A percentile compares a stretch with the other conserved stretches of the same genome.
These are phyloP conservation scores for Sceloporus undulatus DNA, from an alignment of 2,113 vertebrate genomes.

Conservation along the genomic window DNA sequence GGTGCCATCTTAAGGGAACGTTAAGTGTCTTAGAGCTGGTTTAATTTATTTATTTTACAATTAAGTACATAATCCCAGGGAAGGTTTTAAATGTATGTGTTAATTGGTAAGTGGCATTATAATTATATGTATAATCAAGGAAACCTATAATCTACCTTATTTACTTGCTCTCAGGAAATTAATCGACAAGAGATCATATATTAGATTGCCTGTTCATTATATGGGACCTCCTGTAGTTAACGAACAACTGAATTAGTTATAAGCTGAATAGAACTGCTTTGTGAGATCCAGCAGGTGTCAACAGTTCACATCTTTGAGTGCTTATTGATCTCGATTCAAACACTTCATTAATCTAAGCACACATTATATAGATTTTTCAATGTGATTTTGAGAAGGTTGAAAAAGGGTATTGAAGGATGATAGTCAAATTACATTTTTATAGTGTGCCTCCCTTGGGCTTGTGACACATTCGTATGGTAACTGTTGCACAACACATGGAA, in stretches of 20 bases:
- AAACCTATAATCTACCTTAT: conserved; percentile 82
- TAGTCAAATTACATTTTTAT: conserved; percentile 83
- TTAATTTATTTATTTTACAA: conserved; percentile 72
- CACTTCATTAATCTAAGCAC: conserved; percentile 88
- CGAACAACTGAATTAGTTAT: conserved; percentile 74
- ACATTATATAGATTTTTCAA: conserved; percentile 86
- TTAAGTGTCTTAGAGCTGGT: conserved; percentile 68
- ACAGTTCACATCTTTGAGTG: conserved; percentile 79
- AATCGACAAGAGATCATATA: conserved; percentile 79
- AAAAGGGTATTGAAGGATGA: conserved; percentile 86
- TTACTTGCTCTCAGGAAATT: conserved; percentile 83
- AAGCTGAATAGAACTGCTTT: conserved; percentile 73
- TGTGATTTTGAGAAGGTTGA: conserved; percentile 82
- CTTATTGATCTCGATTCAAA: conserved; percentile 84
- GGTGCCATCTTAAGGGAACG: conserved; percentile 57
- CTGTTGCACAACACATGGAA: conserved; percentile 28
- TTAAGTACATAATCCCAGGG: conserved; percentile 79
- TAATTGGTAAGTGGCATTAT: conserved; percentile 84
- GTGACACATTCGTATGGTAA: conserved; percentile 48
- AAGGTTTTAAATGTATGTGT: conserved; percentile 80
- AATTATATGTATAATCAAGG: conserved; percentile 83
- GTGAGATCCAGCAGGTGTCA: conserved; percentile 81
- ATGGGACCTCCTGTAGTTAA: conserved; percentile 79
- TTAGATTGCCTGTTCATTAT: conserved; percentile 85
- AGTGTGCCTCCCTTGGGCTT: conserved; percentile 61